These are phyloP conservation scores for Amblyornis subalaris DNA, from an alignment of 2,113 vertebrate species.

Conservation along the genomic window DNA sequence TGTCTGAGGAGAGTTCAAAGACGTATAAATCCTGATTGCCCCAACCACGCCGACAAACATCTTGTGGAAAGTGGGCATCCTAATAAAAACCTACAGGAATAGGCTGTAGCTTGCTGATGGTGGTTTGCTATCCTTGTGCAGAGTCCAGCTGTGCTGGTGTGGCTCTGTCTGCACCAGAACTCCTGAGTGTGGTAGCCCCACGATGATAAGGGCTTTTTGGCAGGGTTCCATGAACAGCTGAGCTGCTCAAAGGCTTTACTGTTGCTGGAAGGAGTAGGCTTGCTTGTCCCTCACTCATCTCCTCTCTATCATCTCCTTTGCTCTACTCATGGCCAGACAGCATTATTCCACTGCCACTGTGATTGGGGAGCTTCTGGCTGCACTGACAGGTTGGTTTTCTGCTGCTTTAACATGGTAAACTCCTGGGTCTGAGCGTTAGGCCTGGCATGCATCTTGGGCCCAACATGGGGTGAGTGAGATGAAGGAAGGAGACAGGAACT, in stretches of 20 bases:
- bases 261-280: not conserved
- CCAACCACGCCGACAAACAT: not conserved
- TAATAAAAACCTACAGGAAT: not conserved
- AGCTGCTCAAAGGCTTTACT: not conserved
- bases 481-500: not conserved
- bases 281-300: not conserved
- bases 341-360: fast-evolving
- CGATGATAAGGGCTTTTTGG: not conserved
- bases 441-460: not conserved
- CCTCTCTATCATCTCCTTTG: not conserved
- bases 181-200: not conserved
- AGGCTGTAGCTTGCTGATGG: not conserved
- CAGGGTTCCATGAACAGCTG: not conserved
- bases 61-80: not conserved
- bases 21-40: not conserved
- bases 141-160: not conserved
- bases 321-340: not conserved
- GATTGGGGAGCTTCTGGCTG: not conserved
- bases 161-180: not conserved
- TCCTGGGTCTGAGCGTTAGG: not conserved
- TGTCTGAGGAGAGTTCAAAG: not conserved
- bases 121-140: fast-evolving
- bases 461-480: not conserved
- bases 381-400: not conserved
- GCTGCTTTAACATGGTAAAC: not conserved